These are phyloP conservation scores for Rhabdophis nuchalis DNA, from an alignment of 2,797 vertebrate genomes.

Conservation along the genomic window DNA sequence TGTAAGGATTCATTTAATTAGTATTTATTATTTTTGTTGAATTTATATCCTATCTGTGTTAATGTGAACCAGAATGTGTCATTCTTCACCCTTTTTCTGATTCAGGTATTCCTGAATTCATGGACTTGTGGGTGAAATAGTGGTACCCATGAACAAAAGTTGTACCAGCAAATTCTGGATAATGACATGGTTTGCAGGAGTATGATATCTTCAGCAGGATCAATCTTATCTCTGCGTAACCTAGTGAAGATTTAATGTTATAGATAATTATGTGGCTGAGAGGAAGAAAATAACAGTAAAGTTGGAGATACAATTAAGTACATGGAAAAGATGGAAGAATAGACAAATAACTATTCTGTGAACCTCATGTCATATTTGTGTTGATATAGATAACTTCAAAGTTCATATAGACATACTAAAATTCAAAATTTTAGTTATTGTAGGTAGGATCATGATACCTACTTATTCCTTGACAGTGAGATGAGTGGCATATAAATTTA, in stretches of 20 bases:
- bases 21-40: neutral
- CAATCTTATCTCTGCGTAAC: neutral
- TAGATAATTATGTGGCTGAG: neutral
- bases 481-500: neutral
- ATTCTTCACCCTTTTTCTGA: neutral
- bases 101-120: neutral
- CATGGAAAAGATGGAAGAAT: neutral
- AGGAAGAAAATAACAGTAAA: neutral
- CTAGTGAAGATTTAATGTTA: neutral
- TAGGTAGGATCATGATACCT: neutral
- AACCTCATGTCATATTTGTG: neutral
- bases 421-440: neutral
- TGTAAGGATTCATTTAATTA: conserved; percentile 71
- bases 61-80: neutral
- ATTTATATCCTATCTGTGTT: neutral
- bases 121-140: neutral
- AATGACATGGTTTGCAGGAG: neutral
- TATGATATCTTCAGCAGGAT: neutral
- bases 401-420: neutral
- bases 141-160: neutral
- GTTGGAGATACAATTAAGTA: neutral
- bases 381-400: neutral
- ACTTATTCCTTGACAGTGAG: neutral
- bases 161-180: neutral
- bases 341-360: neutral